Conservation (phyloP, 1,140 invertebrate species). For the Macrocentrus cingulum region DNA sequence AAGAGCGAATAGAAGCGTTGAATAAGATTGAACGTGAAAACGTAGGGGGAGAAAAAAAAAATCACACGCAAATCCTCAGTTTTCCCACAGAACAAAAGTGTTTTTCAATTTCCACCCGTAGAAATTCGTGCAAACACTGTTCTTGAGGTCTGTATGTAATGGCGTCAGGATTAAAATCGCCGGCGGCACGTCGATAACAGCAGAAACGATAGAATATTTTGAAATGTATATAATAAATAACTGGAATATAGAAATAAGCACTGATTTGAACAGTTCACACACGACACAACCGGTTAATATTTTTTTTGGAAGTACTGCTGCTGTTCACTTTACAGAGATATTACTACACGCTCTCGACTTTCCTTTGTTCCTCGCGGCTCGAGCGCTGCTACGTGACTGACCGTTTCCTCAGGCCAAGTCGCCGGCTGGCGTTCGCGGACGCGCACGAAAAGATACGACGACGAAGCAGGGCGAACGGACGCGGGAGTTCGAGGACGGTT, state of each 20-base stretch:
- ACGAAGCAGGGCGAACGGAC: constrained; percentile 23
- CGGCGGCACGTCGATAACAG: too few species aligned
- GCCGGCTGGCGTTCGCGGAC: constrained; percentile 16
- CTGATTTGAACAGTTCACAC: too few species aligned
- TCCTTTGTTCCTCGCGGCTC: constrained; percentile 41
- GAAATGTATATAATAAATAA: too few species aligned
- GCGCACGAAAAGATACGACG: constrained; percentile 25
- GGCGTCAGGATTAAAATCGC: too few species aligned
- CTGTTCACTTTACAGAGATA: background rate
- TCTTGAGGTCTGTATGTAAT: too few species aligned
- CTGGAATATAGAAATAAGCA: too few species aligned
- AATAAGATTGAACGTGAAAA: background rate
- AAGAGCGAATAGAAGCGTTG: constrained; percentile 1
- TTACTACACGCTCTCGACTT: constrained; percentile 1
- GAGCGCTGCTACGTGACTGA: constrained; percentile 45
- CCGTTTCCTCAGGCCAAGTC: constrained; percentile 35
- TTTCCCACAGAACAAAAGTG: background rate
- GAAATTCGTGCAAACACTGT: too few species aligned
- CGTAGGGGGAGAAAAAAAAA: constrained; percentile 4
- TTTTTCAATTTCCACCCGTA: too few species aligned
- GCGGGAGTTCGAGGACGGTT: constrained; percentile 35
- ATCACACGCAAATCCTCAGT: background rate
- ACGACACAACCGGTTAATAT: too few species aligned
- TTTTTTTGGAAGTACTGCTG: background rate
- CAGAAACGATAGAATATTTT: too few species aligned